Conservation (phyloP, 2,113 vertebrate genomes). For the Neopipo cinnamomea region DNA sequence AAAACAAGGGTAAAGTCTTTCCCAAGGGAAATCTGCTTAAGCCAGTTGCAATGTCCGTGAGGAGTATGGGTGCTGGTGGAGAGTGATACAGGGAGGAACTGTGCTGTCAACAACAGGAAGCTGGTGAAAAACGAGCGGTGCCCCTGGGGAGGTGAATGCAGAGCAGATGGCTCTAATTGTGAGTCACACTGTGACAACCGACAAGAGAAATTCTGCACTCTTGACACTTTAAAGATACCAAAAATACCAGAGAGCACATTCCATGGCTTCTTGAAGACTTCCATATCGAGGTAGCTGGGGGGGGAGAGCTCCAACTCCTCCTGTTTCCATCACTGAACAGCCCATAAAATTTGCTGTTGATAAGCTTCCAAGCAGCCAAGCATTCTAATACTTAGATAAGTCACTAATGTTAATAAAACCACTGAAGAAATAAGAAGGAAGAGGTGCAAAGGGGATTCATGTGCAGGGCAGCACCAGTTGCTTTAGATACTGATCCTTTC, state of each 20-base stretch:
- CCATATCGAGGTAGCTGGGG: slow-evolving; percentile 57
- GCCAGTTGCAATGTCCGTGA: slow-evolving; percentile 28
- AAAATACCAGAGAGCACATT: slow-evolving; percentile 77
- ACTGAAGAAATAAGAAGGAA: slow-evolving; percentile 33
- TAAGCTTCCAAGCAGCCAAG: slow-evolving; percentile 54
- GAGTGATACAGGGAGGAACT: slow-evolving; percentile 80
- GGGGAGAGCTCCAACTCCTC: slow-evolving; percentile 57
- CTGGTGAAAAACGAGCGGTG: slow-evolving; percentile 76
- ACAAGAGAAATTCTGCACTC: slow-evolving; percentile 78
- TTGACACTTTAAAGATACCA: slow-evolving; percentile 82
- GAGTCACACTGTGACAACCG: slow-evolving; percentile 77
- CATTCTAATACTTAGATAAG: slow-evolving; percentile 61
- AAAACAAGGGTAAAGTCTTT: slow-evolving; percentile 59
- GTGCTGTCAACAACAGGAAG: slow-evolving; percentile 86
- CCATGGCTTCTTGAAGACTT: slow-evolving; percentile 75
- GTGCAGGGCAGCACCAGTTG: slow-evolving; percentile 47
- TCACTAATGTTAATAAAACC: slow-evolving; percentile 62
- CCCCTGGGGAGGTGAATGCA: slow-evolving; percentile 72
- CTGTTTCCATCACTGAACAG: slow-evolving; percentile 68
- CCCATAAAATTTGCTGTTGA: slow-evolving; percentile 69
- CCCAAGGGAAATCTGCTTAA: slow-evolving; percentile 57
- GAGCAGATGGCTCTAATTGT: slow-evolving; percentile 82
- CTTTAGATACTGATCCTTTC: slow-evolving; percentile 63
- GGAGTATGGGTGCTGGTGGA: slow-evolving; percentile 62
- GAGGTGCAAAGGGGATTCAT: slow-evolving; percentile 54